These are phyloP conservation scores for Eupithecia centaureata DNA, from an alignment of 2,888 invertebrate species.

Conservation along the genomic window DNA sequence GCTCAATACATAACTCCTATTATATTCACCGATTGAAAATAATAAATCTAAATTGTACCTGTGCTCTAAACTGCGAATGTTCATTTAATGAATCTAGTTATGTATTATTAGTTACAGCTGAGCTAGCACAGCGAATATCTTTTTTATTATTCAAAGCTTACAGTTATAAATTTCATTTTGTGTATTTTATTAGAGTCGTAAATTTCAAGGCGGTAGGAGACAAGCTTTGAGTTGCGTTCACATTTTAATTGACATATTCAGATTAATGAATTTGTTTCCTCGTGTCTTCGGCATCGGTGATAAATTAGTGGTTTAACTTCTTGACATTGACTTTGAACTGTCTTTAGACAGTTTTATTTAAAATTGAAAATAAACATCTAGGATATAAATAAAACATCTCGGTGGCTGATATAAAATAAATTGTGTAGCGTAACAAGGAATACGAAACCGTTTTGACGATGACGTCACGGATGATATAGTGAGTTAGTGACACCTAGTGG, in stretches of 20 bases:
- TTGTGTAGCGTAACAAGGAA: constrained; percentile 12
- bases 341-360: constrained; percentile 22
- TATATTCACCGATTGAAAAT: neutral
- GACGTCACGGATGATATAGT: constrained; percentile 13
- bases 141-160: constrained; percentile 14
- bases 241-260: constrained; percentile 35
- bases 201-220: constrained; percentile 40
- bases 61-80: constrained; percentile 5
- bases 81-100: constrained; percentile 8
- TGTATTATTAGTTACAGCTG: neutral
- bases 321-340: constrained; percentile 39
- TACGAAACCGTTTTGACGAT: constrained; percentile 1
- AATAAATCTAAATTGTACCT: neutral
- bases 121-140: constrained; percentile 20
- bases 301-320: constrained; percentile 32
- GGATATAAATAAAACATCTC: constrained; percentile 9
- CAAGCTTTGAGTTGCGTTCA: constrained; percentile 40
- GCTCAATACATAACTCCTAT: neutral
- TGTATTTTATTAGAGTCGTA: constrained; percentile 32
- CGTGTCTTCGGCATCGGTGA: constrained; percentile 24
- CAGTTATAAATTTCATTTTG: constrained; percentile 21
- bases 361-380: constrained; percentile 28
- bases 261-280: constrained; percentile 30
- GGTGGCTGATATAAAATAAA: constrained; percentile 11
- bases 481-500: neutral